Percentiles rank a stretch among this genome's conserved stretches.
Conservation (phyloP, 1,140 invertebrate species). For the Caenorhabditis brenneri region DNA sequence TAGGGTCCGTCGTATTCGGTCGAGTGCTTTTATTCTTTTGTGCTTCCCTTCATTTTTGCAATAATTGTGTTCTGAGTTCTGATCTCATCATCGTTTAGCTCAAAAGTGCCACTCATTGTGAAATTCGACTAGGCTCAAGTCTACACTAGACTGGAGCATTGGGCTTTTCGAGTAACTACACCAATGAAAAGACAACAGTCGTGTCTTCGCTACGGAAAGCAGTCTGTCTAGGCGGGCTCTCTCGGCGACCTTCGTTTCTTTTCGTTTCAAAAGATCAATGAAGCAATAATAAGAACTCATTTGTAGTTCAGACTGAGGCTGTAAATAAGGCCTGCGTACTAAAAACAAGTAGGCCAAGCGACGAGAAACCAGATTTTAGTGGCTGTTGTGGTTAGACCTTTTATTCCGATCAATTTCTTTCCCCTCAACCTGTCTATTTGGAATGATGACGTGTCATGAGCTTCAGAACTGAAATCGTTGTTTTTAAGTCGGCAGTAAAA, state of each 20-base stretch:
- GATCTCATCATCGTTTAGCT: neutral
- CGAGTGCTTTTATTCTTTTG: neutral
- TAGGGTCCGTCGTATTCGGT: neutral
- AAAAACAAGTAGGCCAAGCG: conserved; percentile 19
- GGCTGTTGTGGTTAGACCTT: neutral
- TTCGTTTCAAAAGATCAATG: neutral
- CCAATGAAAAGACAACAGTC: neutral
- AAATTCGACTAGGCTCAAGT: conserved; percentile 33
- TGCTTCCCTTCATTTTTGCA: neutral
- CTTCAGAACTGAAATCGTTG: neutral
- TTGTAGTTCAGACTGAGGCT: neutral
- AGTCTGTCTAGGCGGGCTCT: neutral
- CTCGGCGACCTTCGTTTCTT: neutral
- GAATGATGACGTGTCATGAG: neutral
- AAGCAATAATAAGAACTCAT: neutral
- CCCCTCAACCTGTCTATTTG: neutral
- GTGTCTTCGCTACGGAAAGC: neutral
- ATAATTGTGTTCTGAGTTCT: conserved; percentile 2
- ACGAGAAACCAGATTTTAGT: conserved; percentile 23
- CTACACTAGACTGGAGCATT: neutral
- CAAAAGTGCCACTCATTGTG: neutral
- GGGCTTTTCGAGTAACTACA: neutral
- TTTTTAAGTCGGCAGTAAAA: neutral
- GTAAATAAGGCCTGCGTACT: neutral
- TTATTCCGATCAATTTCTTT: neutral